These are phyloP conservation scores for Psilanteris sp. DNA, from an alignment of 1,140 invertebrate genomes.

Conservation along the genomic window DNA sequence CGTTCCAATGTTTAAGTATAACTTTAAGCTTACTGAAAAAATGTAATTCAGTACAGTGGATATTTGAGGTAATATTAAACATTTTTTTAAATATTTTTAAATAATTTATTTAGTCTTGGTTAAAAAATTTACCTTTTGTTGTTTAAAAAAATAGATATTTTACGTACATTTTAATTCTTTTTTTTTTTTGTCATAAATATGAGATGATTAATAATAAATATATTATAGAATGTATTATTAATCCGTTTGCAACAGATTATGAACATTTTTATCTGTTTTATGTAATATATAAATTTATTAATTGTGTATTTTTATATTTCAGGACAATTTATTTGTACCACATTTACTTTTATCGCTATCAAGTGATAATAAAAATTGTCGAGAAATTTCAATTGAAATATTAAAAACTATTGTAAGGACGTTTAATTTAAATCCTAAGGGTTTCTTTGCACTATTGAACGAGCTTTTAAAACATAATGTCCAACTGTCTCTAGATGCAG, in stretches of 20 bases:
- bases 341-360: constrained; percentile 73
- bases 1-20: constrained; percentile 70
- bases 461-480: constrained; percentile 69
- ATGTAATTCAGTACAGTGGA: constrained; percentile 61
- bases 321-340: constrained; percentile 71
- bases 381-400: constrained; percentile 66
- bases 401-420: constrained; percentile 66
- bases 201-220: too few relatives aligned
- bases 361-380: constrained; percentile 64
- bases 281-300: too few relatives aligned
- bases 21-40: constrained; percentile 58
- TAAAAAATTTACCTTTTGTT: too few relatives aligned
- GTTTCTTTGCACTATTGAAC: constrained; percentile 68
- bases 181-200: too few relatives aligned
- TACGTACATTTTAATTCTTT: too few relatives aligned
- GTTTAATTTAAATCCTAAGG: constrained; percentile 60
- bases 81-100: too few relatives aligned
- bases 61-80: constrained; percentile 36
- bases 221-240: too few relatives aligned
- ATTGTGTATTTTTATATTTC: constrained; percentile 30
- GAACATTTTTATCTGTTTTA: too few relatives aligned
- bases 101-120: too few relatives aligned
- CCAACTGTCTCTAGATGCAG: constrained; percentile 83
- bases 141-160: too few relatives aligned
- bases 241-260: too few relatives aligned